Conservation (phyloP, 2,888 invertebrate species). For the Eudiplozoon nipponicum region DNA sequence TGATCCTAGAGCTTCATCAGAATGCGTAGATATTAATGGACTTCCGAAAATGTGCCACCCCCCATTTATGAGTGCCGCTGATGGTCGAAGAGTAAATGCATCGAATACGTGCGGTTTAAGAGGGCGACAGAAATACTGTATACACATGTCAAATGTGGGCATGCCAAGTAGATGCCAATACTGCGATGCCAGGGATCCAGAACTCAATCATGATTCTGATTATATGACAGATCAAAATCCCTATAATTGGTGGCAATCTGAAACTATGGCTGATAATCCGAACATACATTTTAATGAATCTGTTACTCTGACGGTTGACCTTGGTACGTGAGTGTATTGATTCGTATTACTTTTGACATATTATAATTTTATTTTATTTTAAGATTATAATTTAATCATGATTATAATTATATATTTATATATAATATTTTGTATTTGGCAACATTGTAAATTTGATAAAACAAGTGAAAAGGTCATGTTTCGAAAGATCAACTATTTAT, state of each 20-base stretch:
- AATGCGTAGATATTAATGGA: conserved; percentile 4
- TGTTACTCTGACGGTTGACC: conserved; percentile 58
- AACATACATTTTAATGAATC: conserved; percentile 50
- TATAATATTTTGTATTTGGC: too few species aligned
- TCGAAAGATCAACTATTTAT: too few species aligned
- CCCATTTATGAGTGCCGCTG: conserved; percentile 12
- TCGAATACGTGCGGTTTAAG: conserved; percentile 75
- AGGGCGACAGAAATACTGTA: conserved; percentile 42
- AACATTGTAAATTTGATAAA: too few species aligned
- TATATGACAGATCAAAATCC: conserved; percentile 18
- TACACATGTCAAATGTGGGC: too few species aligned
- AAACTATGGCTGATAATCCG: conserved; percentile 63
- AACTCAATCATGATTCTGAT: conserved; percentile 1
- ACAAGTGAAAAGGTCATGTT: too few species aligned
- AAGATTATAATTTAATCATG: too few species aligned
- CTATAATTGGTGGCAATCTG: conserved; percentile 30
- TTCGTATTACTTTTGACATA: too few species aligned
- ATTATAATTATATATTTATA: too few species aligned
- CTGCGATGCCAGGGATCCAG: too few species aligned
- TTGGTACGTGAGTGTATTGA: conserved; percentile 36
- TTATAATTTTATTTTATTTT: too few species aligned
- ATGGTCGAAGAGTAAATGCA: conserved; percentile 28
- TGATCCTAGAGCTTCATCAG: too few species aligned
- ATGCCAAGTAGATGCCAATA: too few species aligned
- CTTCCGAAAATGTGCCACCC: conserved; percentile 10